Percentiles rank a stretch among this genome's conserved stretches.
These are phyloP conservation scores for Lucilia sericata DNA, from an alignment of 1,140 invertebrate genomes.

Conservation along the genomic window DNA sequence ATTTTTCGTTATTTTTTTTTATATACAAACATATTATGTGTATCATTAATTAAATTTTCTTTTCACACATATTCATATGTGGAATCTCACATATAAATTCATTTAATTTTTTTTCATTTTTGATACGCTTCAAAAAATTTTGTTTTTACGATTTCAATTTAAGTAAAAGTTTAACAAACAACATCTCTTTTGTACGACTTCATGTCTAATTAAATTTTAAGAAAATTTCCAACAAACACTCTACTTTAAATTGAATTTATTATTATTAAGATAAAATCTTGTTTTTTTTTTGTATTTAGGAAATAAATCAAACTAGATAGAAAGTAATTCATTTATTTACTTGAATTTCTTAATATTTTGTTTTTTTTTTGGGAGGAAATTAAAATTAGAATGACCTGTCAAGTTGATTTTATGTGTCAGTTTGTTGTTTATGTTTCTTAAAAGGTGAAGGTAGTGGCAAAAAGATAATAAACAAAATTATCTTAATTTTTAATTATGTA, in stretches of 20 bases:
- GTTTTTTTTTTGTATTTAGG: not conserved
- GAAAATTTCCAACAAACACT: not conserved
- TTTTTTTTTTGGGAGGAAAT: not conserved
- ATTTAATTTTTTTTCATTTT: not conserved
- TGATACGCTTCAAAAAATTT: not conserved
- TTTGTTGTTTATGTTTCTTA: not conserved
- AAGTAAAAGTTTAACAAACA: not conserved
- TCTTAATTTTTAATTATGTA: too few species aligned
- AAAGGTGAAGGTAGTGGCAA: not conserved
- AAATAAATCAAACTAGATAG: not conserved
- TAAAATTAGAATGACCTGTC: not conserved
- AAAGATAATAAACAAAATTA: too few species aligned
- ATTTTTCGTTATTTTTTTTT: not conserved
- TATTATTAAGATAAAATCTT: not conserved
- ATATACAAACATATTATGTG: too few species aligned
- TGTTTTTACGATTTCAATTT: not conserved
- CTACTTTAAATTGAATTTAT: not conserved
- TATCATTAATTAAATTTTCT: slow-evolving; percentile 14
- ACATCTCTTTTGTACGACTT: not conserved
- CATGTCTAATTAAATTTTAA: slow-evolving; percentile 8
- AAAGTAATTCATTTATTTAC: slow-evolving; percentile 9
- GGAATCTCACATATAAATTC: not conserved
- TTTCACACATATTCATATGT: not conserved
- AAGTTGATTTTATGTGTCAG: not conserved
- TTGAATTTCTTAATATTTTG: not conserved